A percentile compares a stretch with the other conserved stretches of the same genome.
These are phyloP conservation scores for Cotesia glomerata DNA, from an alignment of 1,140 invertebrate genomes.

Conservation along the genomic window DNA sequence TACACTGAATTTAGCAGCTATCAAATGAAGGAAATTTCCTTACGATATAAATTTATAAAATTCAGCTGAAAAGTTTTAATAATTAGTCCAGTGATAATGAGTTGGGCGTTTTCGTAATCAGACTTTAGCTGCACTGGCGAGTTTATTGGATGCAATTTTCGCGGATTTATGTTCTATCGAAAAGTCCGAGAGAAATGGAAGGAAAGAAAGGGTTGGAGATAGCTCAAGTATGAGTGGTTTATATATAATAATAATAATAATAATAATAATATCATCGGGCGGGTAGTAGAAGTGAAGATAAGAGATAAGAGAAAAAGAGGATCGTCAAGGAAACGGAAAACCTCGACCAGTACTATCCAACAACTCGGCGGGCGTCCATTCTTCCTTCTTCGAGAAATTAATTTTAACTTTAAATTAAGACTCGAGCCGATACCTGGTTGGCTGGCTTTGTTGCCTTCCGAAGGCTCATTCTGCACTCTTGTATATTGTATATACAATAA, in stretches of 20 bases:
- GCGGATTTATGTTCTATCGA: conserved; percentile 27
- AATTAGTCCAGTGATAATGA: background rate
- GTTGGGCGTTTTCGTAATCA: conserved; percentile 7
- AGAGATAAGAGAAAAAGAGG: no score
- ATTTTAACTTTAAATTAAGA: conserved; percentile 44
- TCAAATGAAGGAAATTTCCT: no score
- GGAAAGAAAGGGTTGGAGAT: conserved; percentile 2
- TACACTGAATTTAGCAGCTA: background rate
- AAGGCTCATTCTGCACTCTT: background rate
- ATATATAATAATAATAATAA: no score
- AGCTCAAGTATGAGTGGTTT: background rate
- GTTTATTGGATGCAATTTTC: conserved; percentile 15
- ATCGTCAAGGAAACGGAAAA: background rate
- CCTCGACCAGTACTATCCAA: background rate
- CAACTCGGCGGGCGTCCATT: background rate
- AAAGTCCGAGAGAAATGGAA: conserved; percentile 13
- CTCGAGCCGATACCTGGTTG: conserved; percentile 38
- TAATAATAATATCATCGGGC: no score
- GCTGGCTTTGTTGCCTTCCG: conserved; percentile 35
- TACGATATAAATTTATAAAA: no score
- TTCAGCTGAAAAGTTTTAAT: no score
- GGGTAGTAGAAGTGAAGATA: no score
- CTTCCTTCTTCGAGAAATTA: conserved; percentile 34
- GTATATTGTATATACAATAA: background rate
- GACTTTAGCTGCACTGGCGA: background rate